Evolutionary conservation across 2,888 invertebrate genomes (phyloP), one percentile per base, ranked within the genome.

Genomic region (Tetragnatha montana): DNA sequence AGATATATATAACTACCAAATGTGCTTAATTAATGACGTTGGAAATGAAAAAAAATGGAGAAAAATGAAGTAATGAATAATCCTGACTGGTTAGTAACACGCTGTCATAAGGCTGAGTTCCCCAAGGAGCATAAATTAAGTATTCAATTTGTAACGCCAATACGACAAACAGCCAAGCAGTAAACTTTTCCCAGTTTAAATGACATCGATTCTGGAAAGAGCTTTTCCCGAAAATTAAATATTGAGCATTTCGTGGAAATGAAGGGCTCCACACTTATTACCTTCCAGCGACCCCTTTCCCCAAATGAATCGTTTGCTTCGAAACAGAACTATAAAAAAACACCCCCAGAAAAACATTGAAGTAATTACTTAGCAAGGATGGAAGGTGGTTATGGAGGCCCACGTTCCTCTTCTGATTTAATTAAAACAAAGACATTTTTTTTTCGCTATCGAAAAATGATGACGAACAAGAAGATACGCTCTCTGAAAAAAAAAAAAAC

Each of bases 351-450:
- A 80, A 83, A 82, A 81, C 47, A 35, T 74, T 49, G 7, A 50
- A 21, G 81, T 81, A 81, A 81, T 81, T 81, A 81, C 71, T 73
- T 60, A 60, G 50, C 21, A 70, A 81, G 73, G 10, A 60, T 7
- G 60, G 60, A 60, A 60, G 60, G 60, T 60, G 60, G 60, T 7
- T 60, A 60, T 8, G 60, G 60, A 60, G 50, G 71, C 50, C 35
- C 21, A 71, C 81, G 35, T 14, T 17, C 21, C 12, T 22, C 35
- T 35, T 69, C 69, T 22, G 84, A 17, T 78, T 84, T 84, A 84
- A 84, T 84, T 84, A 84, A 76, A 84, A 78, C 84, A 84, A 84
- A 78, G 78, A 69, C 75, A 84, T 76, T 68, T 47, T 84, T 84
- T 78, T 78, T 75, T 68, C 35, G 35, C n/a, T 70, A 70, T 84